A percentile compares a stretch with the other conserved stretches of the same genome.
phyloP scores from a whole-genome alignment of 1,140 invertebrate genomes.

The Drosophila rhopaloa region DNA sequence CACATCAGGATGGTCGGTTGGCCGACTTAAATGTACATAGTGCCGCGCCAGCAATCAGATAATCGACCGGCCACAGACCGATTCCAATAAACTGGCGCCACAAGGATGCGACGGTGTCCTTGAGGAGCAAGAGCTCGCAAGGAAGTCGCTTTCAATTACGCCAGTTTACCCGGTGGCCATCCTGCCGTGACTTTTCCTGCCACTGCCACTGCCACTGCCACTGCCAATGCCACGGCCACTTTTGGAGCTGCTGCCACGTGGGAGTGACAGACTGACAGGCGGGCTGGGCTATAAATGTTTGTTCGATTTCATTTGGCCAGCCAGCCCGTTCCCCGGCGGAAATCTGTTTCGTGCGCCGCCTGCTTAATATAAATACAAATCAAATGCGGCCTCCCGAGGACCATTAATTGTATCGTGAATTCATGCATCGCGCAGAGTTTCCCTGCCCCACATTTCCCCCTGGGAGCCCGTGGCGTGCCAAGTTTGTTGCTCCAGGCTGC shows the following conservation, averaged over 20 bases:
- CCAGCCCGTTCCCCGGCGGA: slow-evolving; percentile 30
- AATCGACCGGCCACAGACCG: slow-evolving; percentile 55
- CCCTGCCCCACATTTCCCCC: slow-evolving; percentile 23
- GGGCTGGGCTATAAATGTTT: slow-evolving; percentile 71
- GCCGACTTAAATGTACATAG: slow-evolving; percentile 16
- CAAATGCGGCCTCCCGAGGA: slow-evolving; percentile 57
- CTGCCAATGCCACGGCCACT: slow-evolving; percentile 43
- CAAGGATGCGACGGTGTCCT: slow-evolving; percentile 52
- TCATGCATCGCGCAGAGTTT: slow-evolving; percentile 38
- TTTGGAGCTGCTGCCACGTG: slow-evolving; percentile 16
- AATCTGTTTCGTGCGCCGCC: slow-evolving; percentile 58
- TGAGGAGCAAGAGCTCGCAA: slow-evolving; percentile 41
- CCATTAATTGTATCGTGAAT: slow-evolving; percentile 71
- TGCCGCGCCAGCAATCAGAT: slow-evolving; percentile 55
- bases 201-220: slow-evolving; percentile 57
- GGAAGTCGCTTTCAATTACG: slow-evolving; percentile 79
- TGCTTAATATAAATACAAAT: slow-evolving; percentile 71
- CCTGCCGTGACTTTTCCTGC: slow-evolving; percentile 61
- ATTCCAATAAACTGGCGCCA: slow-evolving; percentile 72
- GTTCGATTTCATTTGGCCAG: slow-evolving; percentile 65
- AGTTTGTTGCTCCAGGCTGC: slow-evolving; percentile 46
- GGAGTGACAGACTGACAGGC: slow-evolving; percentile 34
- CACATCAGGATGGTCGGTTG: slow-evolving; percentile 20
- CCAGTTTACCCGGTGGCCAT: slow-evolving; percentile 60
- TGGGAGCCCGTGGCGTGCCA: slow-evolving; percentile 52